A percentile compares a stretch with the other conserved stretches of the same genome.
Conservation (phyloP, 1,140 invertebrate species). For the Caenorhabditis tropicalis region DNA sequence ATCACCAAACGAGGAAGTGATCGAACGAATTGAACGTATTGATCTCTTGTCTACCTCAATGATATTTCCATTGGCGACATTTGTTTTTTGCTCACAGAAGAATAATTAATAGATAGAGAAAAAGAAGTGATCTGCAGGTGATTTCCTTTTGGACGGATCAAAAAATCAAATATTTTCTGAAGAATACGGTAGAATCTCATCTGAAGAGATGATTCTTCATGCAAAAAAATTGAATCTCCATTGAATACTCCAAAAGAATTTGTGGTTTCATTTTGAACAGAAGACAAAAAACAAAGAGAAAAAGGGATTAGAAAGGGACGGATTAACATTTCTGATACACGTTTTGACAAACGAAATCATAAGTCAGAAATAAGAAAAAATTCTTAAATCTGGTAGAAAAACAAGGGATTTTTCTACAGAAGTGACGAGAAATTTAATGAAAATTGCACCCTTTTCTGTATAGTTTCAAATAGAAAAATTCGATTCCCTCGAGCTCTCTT, state of each 20-base stretch:
- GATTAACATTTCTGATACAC: neutral
- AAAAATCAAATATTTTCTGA: conserved; percentile 2
- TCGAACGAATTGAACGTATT: neutral
- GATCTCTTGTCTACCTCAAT: neutral
- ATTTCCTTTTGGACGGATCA: neutral
- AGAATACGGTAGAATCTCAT: too few species aligned
- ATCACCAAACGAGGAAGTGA: neutral
- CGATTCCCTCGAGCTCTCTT: too few species aligned
- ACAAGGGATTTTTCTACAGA: too few species aligned
- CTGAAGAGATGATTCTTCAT: too few species aligned
- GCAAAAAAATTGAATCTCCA: too few species aligned
- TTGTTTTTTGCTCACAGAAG: neutral
- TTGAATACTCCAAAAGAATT: too few species aligned
- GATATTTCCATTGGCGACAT: neutral
- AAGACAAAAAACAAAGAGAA: neutral
- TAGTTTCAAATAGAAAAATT: too few species aligned
- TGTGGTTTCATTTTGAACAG: too few species aligned
- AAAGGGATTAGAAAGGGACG: neutral
- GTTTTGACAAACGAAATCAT: neutral
- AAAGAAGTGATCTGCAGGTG: neutral
- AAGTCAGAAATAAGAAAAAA: neutral
- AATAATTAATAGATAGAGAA: too few species aligned
- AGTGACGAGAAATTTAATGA: too few species aligned
- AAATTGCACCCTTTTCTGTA: too few species aligned
- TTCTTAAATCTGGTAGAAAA: too few species aligned